These are phyloP conservation scores for Siniperca obscura DNA, from an alignment of 2,797 vertebrate genomes.

Conservation along the genomic window DNA sequence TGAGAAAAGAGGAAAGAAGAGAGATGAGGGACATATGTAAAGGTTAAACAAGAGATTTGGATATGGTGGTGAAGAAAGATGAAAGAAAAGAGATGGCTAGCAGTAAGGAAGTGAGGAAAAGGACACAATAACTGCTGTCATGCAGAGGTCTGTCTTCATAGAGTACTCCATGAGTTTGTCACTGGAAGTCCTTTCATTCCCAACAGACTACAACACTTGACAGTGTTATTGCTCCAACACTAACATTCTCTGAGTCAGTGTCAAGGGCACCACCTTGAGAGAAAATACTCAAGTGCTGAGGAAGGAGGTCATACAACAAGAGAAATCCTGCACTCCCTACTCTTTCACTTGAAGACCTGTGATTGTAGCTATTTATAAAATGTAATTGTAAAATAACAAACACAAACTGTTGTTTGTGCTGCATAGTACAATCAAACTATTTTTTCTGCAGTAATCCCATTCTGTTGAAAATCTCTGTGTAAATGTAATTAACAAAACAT, in stretches of 20 bases:
- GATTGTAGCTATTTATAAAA: slow-evolving; percentile 1
- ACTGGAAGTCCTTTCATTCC: slow-evolving; percentile 31
- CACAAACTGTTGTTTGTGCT: background rate
- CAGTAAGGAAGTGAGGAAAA: background rate
- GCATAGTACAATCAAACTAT: background rate
- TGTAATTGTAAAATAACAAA: slow-evolving; percentile 11
- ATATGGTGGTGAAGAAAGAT: background rate
- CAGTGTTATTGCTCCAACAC: slow-evolving; percentile 25
- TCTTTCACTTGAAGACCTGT: slow-evolving; percentile 5
- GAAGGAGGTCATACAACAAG: slow-evolving; percentile 22
- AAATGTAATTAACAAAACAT: background rate
- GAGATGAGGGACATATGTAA: background rate
- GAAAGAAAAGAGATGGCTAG: slow-evolving; percentile 1
- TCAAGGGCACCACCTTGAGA: slow-evolving; percentile 37
- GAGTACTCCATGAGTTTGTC: slow-evolving; percentile 20
- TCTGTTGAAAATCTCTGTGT: background rate
- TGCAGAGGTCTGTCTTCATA: slow-evolving; percentile 1
- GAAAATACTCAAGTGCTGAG: slow-evolving; percentile 32
- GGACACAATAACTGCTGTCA: background rate
- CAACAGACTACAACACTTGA: slow-evolving; percentile 44
- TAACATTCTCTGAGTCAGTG: slow-evolving; percentile 34
- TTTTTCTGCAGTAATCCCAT: background rate
- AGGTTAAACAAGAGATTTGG: background rate
- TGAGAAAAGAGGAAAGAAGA: background rate
- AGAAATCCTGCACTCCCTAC: background rate